Percentiles rank a stretch among this genome's conserved stretches.
Evolutionary conservation across 2,888 invertebrate species (phyloP).

Genomic region (Aethes cnicana): DNA sequence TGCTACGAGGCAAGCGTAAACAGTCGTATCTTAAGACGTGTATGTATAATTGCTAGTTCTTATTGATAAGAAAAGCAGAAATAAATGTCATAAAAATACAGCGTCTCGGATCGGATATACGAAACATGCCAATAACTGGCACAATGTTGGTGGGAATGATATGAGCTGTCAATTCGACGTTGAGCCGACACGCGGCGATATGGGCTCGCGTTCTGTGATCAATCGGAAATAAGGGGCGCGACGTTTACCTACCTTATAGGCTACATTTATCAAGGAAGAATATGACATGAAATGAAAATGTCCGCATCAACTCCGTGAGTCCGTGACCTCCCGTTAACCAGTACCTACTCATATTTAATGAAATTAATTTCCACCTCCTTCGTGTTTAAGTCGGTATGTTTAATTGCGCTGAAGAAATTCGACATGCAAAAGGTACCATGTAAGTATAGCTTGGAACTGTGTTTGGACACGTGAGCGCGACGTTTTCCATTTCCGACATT

Average conservation of each 20-base stretch:
- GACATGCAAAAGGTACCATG: slow-evolving; percentile 44
- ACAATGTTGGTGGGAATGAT: slow-evolving; percentile 15
- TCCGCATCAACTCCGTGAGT: too few species aligned
- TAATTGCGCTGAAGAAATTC: slow-evolving; percentile 31
- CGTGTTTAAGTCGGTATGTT: slow-evolving; percentile 7
- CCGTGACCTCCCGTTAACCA: too few species aligned
- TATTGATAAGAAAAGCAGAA: background rate
- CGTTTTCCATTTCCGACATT: slow-evolving; percentile 40
- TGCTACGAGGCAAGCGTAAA: too few species aligned
- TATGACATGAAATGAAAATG: background rate
- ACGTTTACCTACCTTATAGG: slow-evolving; percentile 6
- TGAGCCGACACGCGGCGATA: slow-evolving; percentile 6
- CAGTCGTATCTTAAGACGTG: too few species aligned
- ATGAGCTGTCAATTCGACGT: slow-evolving; percentile 24
- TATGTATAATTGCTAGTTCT: too few species aligned
- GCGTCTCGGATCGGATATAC: background rate
- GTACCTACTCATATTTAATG: too few species aligned
- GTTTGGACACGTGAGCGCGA: slow-evolving; percentile 43
- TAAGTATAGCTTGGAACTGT: slow-evolving; percentile 41
- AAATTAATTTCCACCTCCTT: background rate
- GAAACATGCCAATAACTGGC: slow-evolving; percentile 9
- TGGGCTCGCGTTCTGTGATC: slow-evolving; percentile 10
- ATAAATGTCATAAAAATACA: too few species aligned
- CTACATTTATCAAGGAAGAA: slow-evolving; percentile 12
- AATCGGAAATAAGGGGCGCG: slow-evolving; percentile 23